Percentiles rank a stretch among this genome's conserved stretches.
Evolutionary conservation across 2,797 vertebrate genomes (phyloP).

Genomic region (Bovichtus diacanthus): DNA sequence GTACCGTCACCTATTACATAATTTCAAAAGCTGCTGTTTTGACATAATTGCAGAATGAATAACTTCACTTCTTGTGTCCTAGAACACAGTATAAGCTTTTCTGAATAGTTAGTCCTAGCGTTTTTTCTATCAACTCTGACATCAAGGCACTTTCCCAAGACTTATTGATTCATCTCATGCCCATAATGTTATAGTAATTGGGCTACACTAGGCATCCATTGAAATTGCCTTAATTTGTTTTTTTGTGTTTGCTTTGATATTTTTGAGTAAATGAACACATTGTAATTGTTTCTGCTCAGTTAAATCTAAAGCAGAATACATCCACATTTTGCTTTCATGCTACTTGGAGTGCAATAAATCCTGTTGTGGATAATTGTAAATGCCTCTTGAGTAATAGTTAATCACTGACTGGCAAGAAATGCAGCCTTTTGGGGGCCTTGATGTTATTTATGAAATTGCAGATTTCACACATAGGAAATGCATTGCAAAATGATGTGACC

Average conservation of each 20-base stretch:
- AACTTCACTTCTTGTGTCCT: background rate
- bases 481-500: conserved; percentile 18
- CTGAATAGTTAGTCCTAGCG: background rate
- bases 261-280: conserved; percentile 14
- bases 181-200: background rate
- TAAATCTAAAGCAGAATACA: conserved; percentile 9
- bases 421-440: conserved; percentile 23
- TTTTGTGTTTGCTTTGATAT: background rate
- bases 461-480: conserved; percentile 31
- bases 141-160: background rate
- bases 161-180: background rate
- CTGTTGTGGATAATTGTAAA: conserved; percentile 51
- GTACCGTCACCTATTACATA: background rate
- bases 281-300: conserved; percentile 3
- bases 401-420: conserved; percentile 44
- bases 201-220: background rate
- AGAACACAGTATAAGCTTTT: background rate
- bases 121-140: background rate
- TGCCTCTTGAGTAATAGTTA: conserved; percentile 44
- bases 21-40: conserved; percentile 23
- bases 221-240: background rate
- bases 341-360: conserved; percentile 31
- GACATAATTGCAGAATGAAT: background rate
- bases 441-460: conserved; percentile 51
- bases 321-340: conserved; percentile 35